Evolutionary conservation across 2,797 vertebrate genomes (phyloP).

Genomic region (Sebastes nivosus): DNA sequence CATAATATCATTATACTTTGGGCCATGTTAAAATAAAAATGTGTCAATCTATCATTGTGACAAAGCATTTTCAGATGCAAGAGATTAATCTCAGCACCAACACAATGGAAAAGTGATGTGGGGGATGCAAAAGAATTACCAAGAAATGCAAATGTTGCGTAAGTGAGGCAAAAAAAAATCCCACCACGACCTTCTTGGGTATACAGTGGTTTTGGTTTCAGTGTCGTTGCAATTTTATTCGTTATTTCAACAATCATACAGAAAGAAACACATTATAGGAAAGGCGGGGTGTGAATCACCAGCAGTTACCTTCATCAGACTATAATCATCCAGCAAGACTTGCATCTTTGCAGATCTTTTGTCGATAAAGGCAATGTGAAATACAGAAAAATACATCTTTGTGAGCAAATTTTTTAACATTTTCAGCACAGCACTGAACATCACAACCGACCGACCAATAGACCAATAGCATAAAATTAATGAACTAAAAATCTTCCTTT

Average conservation of each 20-base stretch:
- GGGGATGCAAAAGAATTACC: neutral
- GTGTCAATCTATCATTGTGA: neutral
- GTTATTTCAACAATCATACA: neutral
- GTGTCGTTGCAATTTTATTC: neutral
- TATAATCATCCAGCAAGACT: neutral
- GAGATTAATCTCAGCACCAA: neutral
- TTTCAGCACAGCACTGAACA: neutral
- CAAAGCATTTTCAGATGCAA: neutral
- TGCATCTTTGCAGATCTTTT: neutral
- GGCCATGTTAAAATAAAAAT: neutral
- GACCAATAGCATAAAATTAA: neutral
- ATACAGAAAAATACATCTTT: neutral
- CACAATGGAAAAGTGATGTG: neutral
- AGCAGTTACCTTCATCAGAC: neutral
- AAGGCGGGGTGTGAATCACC: neutral
- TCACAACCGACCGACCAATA: neutral
- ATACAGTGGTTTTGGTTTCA: conserved; percentile 8
- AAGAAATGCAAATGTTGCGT: neutral
- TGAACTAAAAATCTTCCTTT: too few relatives aligned
- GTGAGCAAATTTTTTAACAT: neutral
- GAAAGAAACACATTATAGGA: neutral
- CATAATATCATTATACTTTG: too few relatives aligned
- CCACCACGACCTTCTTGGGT: neutral
- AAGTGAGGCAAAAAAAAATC: neutral
- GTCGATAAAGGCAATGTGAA: neutral